Percentiles rank a stretch among this genome's conserved stretches.
Evolutionary conservation across 2,113 vertebrate genomes (phyloP).

Genomic region (Lampris incognitus): DNA sequence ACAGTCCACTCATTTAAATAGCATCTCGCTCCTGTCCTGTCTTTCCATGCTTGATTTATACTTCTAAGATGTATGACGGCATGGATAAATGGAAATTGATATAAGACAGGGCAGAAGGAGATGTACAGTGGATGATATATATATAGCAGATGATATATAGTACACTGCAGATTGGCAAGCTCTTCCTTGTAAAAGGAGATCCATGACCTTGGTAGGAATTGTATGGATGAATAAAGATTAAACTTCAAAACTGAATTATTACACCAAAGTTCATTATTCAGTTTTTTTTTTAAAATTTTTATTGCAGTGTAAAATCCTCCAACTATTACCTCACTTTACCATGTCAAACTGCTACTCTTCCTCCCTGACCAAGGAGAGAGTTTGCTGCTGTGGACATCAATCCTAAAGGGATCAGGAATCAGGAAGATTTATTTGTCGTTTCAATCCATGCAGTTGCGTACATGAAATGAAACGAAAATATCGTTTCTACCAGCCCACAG

Average conservation of each 20-base stretch:
- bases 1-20: conserved; percentile 19
- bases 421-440: too few relatives aligned
- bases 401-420: too few relatives aligned
- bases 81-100: background rate
- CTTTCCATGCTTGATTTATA: background rate
- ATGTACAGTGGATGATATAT: background rate
- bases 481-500: too few relatives aligned
- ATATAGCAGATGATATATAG: conserved; percentile 7
- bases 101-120: background rate
- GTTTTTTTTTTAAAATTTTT: too few relatives aligned
- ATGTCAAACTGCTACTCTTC: conserved; percentile 39
- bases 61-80: background rate
- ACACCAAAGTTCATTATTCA: too few relatives aligned
- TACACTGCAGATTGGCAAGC: background rate
- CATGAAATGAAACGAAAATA: too few relatives aligned
- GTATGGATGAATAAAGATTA: conserved; percentile 20
- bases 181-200: conserved; percentile 11
- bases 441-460: too few relatives aligned
- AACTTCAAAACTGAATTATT: conserved; percentile 2
- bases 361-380: conserved; percentile 41
- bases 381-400: conserved; percentile 46
- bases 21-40: background rate
- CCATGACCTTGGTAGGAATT: conserved; percentile 7
- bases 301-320: conserved; percentile 3
- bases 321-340: background rate